Percentiles rank a stretch among this genome's conserved stretches.
phyloP scores from a whole-genome alignment of 2,113 vertebrate genomes.

The Nibea coibor region DNA sequence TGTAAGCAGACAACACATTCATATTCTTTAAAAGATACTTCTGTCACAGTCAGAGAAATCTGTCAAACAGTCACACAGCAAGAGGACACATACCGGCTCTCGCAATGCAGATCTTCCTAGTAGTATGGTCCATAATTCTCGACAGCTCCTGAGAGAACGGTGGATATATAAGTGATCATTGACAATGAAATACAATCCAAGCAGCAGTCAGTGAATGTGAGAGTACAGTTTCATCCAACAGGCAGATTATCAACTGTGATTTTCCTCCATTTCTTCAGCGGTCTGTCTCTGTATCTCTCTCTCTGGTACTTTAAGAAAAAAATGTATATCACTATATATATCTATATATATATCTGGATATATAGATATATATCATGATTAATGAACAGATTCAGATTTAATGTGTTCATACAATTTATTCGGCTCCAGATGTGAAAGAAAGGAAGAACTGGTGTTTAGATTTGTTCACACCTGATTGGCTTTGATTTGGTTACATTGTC shows the following conservation, averaged over 20 bases:
- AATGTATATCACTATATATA: no score
- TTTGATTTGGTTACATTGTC: no score
- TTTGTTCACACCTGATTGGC: no score
- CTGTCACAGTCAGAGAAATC: no score
- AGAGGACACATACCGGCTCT: constrained; percentile 90
- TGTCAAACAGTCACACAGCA: neutral
- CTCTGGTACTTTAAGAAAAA: no score
- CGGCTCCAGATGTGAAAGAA: no score
- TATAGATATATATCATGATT: no score
- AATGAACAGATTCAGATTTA: no score
- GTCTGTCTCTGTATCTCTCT: no score
- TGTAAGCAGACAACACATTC: neutral
- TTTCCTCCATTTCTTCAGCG: neutral
- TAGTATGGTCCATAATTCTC: constrained; percentile 96
- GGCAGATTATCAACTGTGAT: neutral
- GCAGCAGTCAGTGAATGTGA: neutral
- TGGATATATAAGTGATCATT: neutral
- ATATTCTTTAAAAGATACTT: neutral
- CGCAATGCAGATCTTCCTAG: constrained; percentile 93
- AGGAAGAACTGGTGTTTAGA: no score
- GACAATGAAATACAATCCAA: neutral
- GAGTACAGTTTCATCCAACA: neutral
- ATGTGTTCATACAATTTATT: no score
- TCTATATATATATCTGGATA: no score
- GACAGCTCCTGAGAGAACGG: constrained; percentile 88